Percentiles rank a stretch among this genome's conserved stretches.
phyloP scores from a whole-genome alignment of 2,113 vertebrate genomes.

The Tretioscincus oriximinensis region DNA sequence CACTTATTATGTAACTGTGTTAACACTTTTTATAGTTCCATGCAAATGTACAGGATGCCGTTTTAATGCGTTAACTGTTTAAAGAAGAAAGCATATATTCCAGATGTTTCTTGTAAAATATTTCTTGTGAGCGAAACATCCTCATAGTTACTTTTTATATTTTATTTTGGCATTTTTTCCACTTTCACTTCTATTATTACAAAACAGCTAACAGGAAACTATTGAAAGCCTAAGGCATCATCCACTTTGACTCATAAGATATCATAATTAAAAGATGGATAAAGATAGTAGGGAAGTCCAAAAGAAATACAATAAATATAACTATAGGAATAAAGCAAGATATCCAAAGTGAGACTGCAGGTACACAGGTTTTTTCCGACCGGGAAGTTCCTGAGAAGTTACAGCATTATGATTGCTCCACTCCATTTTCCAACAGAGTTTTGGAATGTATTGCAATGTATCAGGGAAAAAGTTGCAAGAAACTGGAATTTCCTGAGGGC shows the following conservation, averaged over 20 bases:
- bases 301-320: not conserved
- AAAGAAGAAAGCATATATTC: conserved; percentile 64
- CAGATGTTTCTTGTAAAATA: conserved; percentile 61
- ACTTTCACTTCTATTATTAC: not conserved
- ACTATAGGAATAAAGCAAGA: not conserved
- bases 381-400: no score
- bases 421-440: no score
- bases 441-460: no score
- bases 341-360: not conserved
- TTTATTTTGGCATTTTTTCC: not conserved
- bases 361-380: no score
- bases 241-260: not conserved
- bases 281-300: not conserved
- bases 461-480: no score
- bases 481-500: no score
- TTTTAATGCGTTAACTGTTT: conserved; percentile 66
- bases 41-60: conserved; percentile 58
- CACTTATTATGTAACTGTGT: conserved; percentile 68
- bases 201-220: not conserved
- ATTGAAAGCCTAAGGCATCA: not conserved
- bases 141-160: conserved; percentile 2
- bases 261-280: not conserved
- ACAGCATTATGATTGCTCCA: no score
- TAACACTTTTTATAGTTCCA: conserved; percentile 71
- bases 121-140: conserved; percentile 30